phyloP scores from a whole-genome alignment of 2,113 vertebrate species.

The Vireo altiloquus region DNA sequence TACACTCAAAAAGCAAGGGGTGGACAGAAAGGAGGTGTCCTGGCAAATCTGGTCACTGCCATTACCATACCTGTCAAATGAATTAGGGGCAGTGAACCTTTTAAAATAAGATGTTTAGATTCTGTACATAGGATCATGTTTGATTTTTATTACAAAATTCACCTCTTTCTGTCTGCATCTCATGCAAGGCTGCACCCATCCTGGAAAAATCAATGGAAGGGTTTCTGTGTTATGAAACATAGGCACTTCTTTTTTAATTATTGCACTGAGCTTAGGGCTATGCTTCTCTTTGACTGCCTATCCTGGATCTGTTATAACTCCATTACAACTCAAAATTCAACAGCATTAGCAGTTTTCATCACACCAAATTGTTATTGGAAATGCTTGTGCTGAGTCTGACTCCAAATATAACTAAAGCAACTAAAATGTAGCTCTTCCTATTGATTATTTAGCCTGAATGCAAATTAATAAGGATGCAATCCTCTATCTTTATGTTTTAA shows the following conservation, averaged over 20 bases:
- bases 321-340: not conserved
- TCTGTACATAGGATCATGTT: not conserved
- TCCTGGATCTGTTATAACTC: not conserved
- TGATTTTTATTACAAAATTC: not conserved
- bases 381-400: not conserved
- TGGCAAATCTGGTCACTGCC: not conserved
- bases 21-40: not conserved
- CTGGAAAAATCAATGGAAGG: constrained; percentile 4
- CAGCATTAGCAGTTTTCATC: not conserved
- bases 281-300: not conserved
- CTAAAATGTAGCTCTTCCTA: not conserved
- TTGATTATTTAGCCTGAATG: not conserved
- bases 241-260: not conserved
- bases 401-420: not conserved
- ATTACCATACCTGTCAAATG: not conserved
- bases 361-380: not conserved
- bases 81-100: not conserved
- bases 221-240: not conserved
- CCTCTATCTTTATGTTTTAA: not conserved
- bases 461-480: not conserved
- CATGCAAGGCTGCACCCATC: not conserved
- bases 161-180: not conserved
- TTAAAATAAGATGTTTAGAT: not conserved
- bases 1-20: not conserved
- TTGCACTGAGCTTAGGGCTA: not conserved